phyloP scores from a whole-genome alignment of 2,797 vertebrate species.

The Lepilemur septentrionalis region DNA sequence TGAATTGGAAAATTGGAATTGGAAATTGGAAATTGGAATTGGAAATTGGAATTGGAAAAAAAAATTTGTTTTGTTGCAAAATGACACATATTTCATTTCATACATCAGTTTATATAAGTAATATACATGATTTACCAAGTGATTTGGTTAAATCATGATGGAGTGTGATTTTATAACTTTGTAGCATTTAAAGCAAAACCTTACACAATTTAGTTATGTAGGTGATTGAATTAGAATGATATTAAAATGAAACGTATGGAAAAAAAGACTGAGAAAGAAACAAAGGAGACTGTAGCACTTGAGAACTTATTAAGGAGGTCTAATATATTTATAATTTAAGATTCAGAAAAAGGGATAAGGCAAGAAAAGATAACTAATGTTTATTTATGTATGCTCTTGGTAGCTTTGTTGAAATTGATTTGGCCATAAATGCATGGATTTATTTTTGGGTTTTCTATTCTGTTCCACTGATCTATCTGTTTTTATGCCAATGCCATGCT shows the following conservation, averaged over 20 bases:
- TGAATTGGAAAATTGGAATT: too few relatives aligned
- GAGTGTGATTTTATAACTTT: background rate
- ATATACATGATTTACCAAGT: background rate
- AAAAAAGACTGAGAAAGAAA: background rate
- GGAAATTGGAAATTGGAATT: too few relatives aligned
- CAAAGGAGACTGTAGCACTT: background rate
- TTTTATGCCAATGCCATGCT: too few relatives aligned
- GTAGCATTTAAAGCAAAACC: background rate
- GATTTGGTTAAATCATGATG: background rate
- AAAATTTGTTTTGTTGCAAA: background rate
- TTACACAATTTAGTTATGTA: background rate
- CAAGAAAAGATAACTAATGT: background rate
- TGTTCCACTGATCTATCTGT: too few relatives aligned
- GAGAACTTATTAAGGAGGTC: background rate
- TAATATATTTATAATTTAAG: background rate
- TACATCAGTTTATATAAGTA: background rate
- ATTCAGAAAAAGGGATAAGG: background rate
- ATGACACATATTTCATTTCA: background rate
- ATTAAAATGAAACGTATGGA: background rate
- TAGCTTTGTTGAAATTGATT: too few relatives aligned
- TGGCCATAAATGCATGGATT: too few relatives aligned
- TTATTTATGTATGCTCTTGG: too few relatives aligned
- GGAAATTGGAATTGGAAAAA: too few relatives aligned
- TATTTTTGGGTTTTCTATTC: too few relatives aligned
- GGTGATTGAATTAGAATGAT: background rate